Evolutionary conservation across 2,888 invertebrate species (phyloP).

Genomic region (Agonopterix alstromeriana): DNA sequence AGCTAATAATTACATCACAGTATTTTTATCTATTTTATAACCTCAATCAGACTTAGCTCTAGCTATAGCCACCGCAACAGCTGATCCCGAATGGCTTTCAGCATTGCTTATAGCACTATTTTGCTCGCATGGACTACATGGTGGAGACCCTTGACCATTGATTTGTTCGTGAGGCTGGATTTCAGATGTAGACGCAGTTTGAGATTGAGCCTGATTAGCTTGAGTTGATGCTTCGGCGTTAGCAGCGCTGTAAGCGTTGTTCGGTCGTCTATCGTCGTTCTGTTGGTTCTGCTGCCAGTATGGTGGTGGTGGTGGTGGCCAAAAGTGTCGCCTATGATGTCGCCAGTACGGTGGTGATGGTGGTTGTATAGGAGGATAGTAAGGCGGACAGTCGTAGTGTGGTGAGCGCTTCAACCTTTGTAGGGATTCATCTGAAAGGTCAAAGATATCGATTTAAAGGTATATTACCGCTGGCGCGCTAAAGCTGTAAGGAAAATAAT

Average conservation of each 20-base stretch:
- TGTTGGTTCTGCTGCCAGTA: neutral
- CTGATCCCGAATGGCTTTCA: constrained; percentile 33
- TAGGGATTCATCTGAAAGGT: constrained; percentile 5
- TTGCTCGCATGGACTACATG: constrained; percentile 20
- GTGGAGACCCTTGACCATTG: neutral
- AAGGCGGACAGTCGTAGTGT: constrained; percentile 21
- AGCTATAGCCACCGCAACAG: constrained; percentile 45
- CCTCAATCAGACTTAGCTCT: constrained; percentile 15
- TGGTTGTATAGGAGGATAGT: constrained; percentile 12
- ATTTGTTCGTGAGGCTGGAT: neutral
- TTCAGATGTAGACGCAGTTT: neutral
- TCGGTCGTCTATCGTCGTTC: no score
- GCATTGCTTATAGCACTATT: constrained; percentile 39
- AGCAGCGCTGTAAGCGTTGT: neutral
- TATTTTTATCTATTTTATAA: no score
- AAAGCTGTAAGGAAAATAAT: no score
- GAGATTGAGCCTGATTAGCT: neutral
- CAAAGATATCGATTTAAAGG: neutral
- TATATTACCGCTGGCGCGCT: no score
- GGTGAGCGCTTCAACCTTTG: constrained; percentile 46
- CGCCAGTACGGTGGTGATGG: constrained; percentile 6
- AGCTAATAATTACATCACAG: no score
- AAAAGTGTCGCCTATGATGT: constrained; percentile 1
- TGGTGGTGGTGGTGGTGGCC: constrained; percentile 7
- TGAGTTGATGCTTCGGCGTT: neutral